A percentile compares a stretch with the other conserved stretches of the same genome.
Conservation (phyloP, 2,888 invertebrate genomes). For the Eristalis tenax region DNA sequence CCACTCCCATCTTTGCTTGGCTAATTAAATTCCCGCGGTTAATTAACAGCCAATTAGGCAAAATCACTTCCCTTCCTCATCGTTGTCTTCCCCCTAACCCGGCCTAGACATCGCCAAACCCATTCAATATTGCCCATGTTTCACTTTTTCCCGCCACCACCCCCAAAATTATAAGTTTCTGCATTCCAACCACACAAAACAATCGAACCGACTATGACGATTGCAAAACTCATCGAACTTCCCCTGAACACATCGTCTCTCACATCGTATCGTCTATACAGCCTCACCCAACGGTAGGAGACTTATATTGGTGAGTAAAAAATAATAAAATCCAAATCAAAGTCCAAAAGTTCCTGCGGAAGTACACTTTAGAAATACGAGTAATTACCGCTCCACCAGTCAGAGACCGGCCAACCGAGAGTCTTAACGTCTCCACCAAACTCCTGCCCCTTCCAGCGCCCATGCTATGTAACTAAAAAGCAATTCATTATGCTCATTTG, state of each 20-base stretch:
- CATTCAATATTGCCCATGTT: constrained; percentile 33
- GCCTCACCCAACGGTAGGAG: background rate
- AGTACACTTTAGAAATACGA: constrained; percentile 51
- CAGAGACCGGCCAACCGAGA: background rate
- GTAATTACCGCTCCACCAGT: constrained; percentile 41
- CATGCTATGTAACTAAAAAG: constrained; percentile 49
- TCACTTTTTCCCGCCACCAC: background rate
- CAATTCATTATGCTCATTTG: constrained; percentile 70
- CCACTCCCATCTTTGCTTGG: constrained; percentile 40
- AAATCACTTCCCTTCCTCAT: constrained; percentile 59
- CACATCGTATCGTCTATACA: background rate
- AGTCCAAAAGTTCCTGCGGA: constrained; percentile 39
- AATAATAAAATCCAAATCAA: constrained; percentile 55
- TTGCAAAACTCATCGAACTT: constrained; percentile 56
- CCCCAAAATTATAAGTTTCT: background rate
- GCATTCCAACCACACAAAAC: background rate
- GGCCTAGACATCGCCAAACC: background rate
- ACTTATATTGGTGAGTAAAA: background rate
- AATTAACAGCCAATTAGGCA: constrained; percentile 71
- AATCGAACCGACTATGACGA: constrained; percentile 28
- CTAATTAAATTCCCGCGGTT: constrained; percentile 70
- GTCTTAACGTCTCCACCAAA: background rate
- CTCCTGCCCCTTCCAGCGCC: background rate
- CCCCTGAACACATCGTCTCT: background rate
- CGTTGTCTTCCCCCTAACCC: constrained; percentile 20